Evolutionary conservation across 2,888 invertebrate genomes (phyloP).

Genomic region (Herminia tarsipennalis): DNA sequence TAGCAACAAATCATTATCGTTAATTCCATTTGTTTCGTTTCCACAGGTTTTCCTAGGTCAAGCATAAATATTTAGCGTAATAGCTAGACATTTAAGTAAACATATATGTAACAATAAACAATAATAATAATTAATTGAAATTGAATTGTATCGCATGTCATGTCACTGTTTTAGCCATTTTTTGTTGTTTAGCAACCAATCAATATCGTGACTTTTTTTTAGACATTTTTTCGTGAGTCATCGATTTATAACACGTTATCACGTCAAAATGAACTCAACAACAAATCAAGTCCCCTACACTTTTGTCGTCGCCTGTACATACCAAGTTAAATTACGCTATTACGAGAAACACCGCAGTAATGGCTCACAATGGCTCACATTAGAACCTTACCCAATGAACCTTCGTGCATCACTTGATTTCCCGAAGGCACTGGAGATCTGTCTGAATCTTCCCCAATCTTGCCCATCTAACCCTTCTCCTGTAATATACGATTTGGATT

Average conservation of each 20-base stretch:
- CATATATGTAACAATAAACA: too few species aligned
- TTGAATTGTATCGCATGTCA: too few species aligned
- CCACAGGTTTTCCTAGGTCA: too few species aligned
- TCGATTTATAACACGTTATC: not conserved
- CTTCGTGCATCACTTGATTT: conserved; percentile 61
- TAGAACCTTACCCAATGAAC: conserved; percentile 51
- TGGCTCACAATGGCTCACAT: conserved; percentile 61
- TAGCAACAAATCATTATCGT: too few species aligned
- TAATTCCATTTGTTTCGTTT: too few species aligned
- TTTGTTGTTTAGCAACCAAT: too few species aligned
- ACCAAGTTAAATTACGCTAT: conserved; percentile 63
- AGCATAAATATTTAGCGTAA: too few species aligned
- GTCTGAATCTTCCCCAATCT: conserved; percentile 25
- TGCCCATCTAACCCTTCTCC: conserved; percentile 53
- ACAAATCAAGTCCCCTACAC: not conserved
- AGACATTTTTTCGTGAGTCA: too few species aligned
- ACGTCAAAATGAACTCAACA: not conserved
- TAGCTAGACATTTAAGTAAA: too few species aligned
- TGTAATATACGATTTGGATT: conserved; percentile 47
- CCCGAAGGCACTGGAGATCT: conserved; percentile 52
- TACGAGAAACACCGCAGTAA: conserved; percentile 59
- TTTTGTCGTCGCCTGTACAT: conserved; percentile 47
- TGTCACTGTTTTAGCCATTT: too few species aligned
- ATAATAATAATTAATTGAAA: too few species aligned
- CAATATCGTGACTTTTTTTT: too few species aligned